Percentiles rank a stretch among this genome's conserved stretches.
Evolutionary conservation across 1,140 invertebrate genomes (phyloP).

Genomic region (Ceratina japonica): DNA sequence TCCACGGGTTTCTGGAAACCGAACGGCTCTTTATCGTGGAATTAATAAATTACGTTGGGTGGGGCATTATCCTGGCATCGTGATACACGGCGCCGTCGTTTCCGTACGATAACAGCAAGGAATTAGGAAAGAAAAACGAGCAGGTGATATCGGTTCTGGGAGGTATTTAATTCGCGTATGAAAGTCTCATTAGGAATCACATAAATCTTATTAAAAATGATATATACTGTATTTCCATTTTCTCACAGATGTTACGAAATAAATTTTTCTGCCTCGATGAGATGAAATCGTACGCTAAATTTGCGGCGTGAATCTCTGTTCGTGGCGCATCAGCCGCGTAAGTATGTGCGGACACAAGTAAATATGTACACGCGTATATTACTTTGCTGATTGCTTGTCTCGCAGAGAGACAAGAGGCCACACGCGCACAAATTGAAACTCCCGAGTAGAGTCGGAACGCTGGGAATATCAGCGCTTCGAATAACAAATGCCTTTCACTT

Average conservation of each 20-base stretch:
- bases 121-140: neutral
- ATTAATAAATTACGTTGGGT: neutral
- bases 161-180: neutral
- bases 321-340: neutral
- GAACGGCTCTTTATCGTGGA: neutral
- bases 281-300: slow-evolving; percentile 1
- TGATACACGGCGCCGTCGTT: neutral
- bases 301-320: slow-evolving; percentile 28
- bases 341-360: no score
- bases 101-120: neutral
- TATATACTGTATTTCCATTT: no score
- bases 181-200: neutral
- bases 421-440: slow-evolving; percentile 43
- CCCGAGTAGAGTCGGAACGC: slow-evolving; percentile 1
- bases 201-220: neutral
- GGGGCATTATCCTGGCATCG: neutral
- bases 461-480: slow-evolving; percentile 29
- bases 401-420: slow-evolving; percentile 30
- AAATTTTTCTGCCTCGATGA: neutral
- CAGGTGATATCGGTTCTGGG: neutral
- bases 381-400: slow-evolving; percentile 43
- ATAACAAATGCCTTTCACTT: slow-evolving; percentile 44
- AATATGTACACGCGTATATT: slow-evolving; percentile 16
- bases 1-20: neutral
- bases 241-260: neutral